These are phyloP conservation scores for Tauraco hartlaubi DNA, from an alignment of 2,797 vertebrate species.

Conservation along the genomic window DNA sequence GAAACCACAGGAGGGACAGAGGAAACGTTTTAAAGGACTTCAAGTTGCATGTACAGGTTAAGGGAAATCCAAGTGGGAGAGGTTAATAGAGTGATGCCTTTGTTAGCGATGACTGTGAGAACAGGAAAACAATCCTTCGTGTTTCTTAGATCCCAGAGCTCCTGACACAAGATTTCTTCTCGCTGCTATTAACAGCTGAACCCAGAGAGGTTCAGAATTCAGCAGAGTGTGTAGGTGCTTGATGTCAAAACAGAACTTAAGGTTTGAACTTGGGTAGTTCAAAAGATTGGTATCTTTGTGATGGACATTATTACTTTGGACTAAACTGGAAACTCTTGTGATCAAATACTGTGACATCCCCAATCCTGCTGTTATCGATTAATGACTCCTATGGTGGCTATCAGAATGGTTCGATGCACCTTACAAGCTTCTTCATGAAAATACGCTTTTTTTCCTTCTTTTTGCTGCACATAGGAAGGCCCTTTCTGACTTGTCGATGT, in stretches of 20 bases:
- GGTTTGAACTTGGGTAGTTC: neutral
- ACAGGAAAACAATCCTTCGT: neutral
- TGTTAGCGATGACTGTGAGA: neutral
- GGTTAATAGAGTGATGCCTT: conserved; percentile 20
- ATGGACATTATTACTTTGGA: fast-evolving
- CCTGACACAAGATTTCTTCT: neutral
- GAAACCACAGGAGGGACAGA: conserved; percentile 1
- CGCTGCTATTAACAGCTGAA: neutral
- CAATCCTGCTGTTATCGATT: fast-evolving
- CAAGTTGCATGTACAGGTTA: neutral
- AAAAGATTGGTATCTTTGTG: neutral
- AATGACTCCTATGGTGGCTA: neutral
- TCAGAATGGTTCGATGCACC: neutral
- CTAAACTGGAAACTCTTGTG: neutral
- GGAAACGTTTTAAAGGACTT: conserved; percentile 1
- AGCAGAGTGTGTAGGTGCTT: neutral
- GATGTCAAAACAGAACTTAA: neutral
- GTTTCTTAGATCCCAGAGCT: neutral
- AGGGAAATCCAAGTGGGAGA: conserved; percentile 3
- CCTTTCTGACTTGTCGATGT: neutral
- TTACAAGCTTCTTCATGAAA: neutral
- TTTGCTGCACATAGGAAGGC: neutral
- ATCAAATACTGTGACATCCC: neutral
- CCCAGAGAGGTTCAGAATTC: neutral
- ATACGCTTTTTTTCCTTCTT: neutral